A percentile compares a stretch with the other conserved stretches of the same genome.
Conservation (phyloP, 2,888 invertebrate species). For the Aphrophora alni region DNA sequence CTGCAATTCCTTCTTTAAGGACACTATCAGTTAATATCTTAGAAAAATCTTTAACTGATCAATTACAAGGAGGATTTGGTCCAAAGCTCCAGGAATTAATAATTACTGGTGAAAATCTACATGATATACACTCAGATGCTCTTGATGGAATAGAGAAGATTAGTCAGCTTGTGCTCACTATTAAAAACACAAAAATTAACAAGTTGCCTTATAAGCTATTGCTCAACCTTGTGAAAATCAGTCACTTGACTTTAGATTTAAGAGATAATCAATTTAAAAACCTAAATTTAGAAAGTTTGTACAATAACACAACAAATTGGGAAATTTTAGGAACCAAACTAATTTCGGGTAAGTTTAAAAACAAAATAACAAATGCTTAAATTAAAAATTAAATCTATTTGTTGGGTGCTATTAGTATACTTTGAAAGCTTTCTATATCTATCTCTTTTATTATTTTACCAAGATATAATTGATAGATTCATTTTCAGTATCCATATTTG, state of each 20-base stretch:
- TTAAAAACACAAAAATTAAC: constrained; percentile 77
- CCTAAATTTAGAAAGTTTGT: constrained; percentile 82
- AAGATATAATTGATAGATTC: too few species aligned
- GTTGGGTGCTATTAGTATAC: too few species aligned
- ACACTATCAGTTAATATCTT: constrained; percentile 78
- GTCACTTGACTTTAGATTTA: constrained; percentile 79
- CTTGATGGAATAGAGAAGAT: constrained; percentile 65
- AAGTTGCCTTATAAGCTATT: constrained; percentile 81
- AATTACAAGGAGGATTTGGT: constrained; percentile 77
- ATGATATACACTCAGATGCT: constrained; percentile 17
- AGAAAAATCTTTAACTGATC: constrained; percentile 73
- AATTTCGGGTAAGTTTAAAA: constrained; percentile 69
- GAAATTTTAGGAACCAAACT: constrained; percentile 86
- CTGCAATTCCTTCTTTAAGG: constrained; percentile 74
- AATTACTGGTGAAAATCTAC: constrained; percentile 61
- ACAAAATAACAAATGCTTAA: too few species aligned
- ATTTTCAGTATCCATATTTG: too few species aligned
- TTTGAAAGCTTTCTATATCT: too few species aligned
- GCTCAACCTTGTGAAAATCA: constrained; percentile 64
- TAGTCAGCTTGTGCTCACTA: constrained; percentile 56
- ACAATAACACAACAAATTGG: constrained; percentile 85
- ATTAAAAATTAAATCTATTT: too few species aligned
- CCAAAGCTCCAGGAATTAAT: constrained; percentile 78
- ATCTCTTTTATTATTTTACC: too few species aligned
- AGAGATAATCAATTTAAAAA: constrained; percentile 79